These are phyloP conservation scores for Heteropelma amictum DNA, from an alignment of 2,888 invertebrate genomes.

Conservation along the genomic window DNA sequence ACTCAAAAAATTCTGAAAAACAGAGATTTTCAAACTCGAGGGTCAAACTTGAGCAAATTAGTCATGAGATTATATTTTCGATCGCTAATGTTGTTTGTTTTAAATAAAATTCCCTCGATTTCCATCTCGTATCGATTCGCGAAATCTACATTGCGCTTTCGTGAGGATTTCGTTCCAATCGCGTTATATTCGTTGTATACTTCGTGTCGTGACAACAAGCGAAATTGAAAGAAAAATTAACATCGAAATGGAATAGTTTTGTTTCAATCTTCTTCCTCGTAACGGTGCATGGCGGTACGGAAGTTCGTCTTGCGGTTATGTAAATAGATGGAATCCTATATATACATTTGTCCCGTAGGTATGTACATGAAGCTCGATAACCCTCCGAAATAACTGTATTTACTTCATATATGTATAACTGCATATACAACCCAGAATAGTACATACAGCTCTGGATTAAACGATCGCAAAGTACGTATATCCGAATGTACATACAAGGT, in stretches of 20 bases:
- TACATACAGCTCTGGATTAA: not conserved
- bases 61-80: too few relatives aligned
- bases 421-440: too few relatives aligned
- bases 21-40: not conserved
- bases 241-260: conserved; percentile 21
- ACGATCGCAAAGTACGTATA: too few relatives aligned
- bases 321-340: not conserved
- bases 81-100: not conserved
- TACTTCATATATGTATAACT: conserved; percentile 4
- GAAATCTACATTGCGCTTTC: not conserved
- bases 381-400: conserved; percentile 16
- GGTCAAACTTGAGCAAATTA: too few relatives aligned
- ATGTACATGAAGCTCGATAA: not conserved
- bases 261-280: not conserved
- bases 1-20: too few relatives aligned
- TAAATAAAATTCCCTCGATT: not conserved
- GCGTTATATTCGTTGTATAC: not conserved
- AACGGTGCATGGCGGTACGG: conserved; percentile 6
- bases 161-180: not conserved
- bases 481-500: too few relatives aligned
- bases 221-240: conserved; percentile 10
- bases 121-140: not conserved
- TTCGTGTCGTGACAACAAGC: not conserved
- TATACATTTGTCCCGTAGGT: not conserved
- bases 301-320: not conserved